Evolutionary conservation across 2,888 invertebrate genomes (phyloP).

Genomic region (Xanthostigma xanthostigma): DNA sequence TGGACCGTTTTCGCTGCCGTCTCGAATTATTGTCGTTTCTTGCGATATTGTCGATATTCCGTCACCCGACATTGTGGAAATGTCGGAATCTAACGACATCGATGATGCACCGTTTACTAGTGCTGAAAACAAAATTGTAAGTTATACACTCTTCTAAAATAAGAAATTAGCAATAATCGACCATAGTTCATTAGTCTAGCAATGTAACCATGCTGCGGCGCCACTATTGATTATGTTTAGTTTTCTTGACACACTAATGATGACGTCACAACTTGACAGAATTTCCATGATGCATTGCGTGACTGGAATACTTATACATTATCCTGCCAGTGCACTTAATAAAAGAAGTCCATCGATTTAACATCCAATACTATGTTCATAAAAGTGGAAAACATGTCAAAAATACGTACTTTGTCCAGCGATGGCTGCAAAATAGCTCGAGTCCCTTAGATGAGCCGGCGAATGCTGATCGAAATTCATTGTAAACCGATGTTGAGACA

Average conservation of each 20-base stretch:
- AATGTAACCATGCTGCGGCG: too few relatives aligned
- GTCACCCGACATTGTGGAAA: conserved; percentile 51
- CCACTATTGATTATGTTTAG: background rate
- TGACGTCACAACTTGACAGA: background rate
- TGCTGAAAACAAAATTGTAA: conserved; percentile 25
- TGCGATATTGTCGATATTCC: conserved; percentile 40
- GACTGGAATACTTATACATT: too few relatives aligned
- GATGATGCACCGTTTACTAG: conserved; percentile 59
- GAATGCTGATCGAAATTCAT: conserved; percentile 59
- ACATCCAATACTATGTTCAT: too few relatives aligned
- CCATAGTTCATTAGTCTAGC: too few relatives aligned
- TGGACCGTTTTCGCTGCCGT: conserved; percentile 17
- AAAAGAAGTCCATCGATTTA: too few relatives aligned
- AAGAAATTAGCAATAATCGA: too few relatives aligned
- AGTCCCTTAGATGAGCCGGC: conserved; percentile 63
- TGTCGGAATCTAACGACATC: conserved; percentile 60
- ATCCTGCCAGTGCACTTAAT: too few relatives aligned
- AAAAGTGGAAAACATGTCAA: conserved; percentile 3
- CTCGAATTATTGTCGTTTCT: conserved; percentile 40
- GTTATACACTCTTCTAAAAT: too few relatives aligned
- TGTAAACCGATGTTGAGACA: conserved; percentile 40
- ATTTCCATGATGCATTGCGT: too few relatives aligned
- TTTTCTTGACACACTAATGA: background rate
- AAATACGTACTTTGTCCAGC: conserved; percentile 43
- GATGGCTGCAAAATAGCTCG: conserved; percentile 53